Base-by-base conservation (phyloP, 2,888 invertebrate species). In the Catocala fraxini region DNA sequence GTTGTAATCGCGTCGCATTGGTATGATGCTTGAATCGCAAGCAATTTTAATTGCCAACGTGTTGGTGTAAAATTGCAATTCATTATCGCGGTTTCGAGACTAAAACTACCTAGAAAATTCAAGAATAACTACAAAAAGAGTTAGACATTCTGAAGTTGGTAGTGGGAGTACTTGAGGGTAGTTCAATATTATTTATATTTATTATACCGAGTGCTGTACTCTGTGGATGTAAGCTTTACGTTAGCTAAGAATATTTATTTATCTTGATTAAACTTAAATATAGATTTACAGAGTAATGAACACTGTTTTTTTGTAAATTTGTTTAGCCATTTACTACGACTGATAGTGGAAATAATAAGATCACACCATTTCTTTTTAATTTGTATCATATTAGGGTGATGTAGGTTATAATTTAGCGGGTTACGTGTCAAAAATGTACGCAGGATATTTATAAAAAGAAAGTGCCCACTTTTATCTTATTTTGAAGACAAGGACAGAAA, bases 281-380 rank as follows among this genome's bases (percentile, higher is more conserved):
- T 46, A 15, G 15, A 15, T 46, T 15, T 9, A 45, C 45, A 43
- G 43, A 54, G 54, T 13, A 11, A 46, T 11, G 4, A 46, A n/a
- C 15, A 46, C 25, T 33, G 25, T 49, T 41, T 60, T 73, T 47
- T 49, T 76, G 70, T 70, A 63, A 68, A 68, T 75, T 70, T 13
- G 33, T 52, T 61, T 65, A 76, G 39, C 70, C 55, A 66, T 67
- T 39, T 68, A 75, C 53, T 55, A 70, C 55, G 74, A 74, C 74
- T 76, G 77, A 73, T 63, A 51, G 61, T 57, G 63, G 59, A 33
- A 51, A 45, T 60, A 12, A 33, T 15, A 42, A 34, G 33, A 46
- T 39, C n/a, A 43, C 10, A 35, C 33, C 42, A 25, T 60, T 49
- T 48, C 1, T 45, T 60, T 51, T 34, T 54, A n/a, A 41, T 33